These are phyloP conservation scores for Tromatobia lineatoria DNA, from an alignment of 2,888 invertebrate species.

Conservation along the genomic window DNA sequence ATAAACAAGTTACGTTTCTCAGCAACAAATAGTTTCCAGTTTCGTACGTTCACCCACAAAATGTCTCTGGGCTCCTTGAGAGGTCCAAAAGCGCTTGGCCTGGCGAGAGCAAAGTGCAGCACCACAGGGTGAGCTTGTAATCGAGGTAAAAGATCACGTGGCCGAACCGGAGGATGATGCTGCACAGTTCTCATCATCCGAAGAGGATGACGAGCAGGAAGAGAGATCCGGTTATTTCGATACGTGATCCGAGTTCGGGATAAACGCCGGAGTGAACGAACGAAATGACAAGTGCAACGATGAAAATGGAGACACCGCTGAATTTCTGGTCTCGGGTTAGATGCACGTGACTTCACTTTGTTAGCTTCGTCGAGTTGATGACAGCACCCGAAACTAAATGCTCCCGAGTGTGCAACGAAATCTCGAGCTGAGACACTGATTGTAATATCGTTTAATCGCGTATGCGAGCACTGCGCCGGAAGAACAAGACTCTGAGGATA, in stretches of 20 bases:
- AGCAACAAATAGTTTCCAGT: not conserved
- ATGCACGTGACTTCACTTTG: too few relatives aligned
- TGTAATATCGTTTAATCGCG: constrained; percentile 57
- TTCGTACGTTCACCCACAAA: not conserved
- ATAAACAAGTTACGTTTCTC: not conserved
- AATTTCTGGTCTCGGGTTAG: not conserved
- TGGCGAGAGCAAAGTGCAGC: constrained; percentile 2
- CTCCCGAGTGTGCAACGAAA: constrained; percentile 15
- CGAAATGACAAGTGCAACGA: constrained; percentile 33
- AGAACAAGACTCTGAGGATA: not conserved
- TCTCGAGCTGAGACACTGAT: constrained; percentile 20
- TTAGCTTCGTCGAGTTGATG: constrained; percentile 22
- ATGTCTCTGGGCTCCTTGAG: not conserved
- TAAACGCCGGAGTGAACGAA: not conserved
- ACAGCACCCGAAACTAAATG: constrained; percentile 27
- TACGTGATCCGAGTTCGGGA: constrained; percentile 53
- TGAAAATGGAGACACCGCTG: constrained; percentile 9
- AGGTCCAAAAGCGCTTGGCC: not conserved
- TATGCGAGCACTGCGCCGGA: constrained; percentile 29
- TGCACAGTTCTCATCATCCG: not conserved
- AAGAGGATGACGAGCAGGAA: constrained; percentile 18
- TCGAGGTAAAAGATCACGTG: constrained; percentile 1
- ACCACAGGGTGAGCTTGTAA: not conserved
- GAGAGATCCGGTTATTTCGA: constrained; percentile 45
- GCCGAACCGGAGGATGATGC: not conserved